phyloP scores from a whole-genome alignment of 2,888 invertebrate species.

The Trachelus troglodyta region DNA sequence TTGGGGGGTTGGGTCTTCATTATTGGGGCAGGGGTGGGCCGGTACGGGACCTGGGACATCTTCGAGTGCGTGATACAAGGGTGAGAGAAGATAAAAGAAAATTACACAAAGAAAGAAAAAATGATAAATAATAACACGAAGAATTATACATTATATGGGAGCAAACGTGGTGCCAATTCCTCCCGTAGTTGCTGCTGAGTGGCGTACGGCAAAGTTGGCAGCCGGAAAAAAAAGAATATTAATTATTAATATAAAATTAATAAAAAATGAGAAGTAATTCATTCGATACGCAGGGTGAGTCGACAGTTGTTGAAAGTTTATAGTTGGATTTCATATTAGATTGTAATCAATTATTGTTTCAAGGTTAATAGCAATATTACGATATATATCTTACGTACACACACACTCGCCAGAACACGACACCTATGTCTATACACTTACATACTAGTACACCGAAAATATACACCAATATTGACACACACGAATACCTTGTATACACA shows the following conservation, averaged over 20 bases:
- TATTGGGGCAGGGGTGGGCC: background rate
- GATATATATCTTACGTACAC: background rate
- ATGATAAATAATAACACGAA: constrained; percentile 13
- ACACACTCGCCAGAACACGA: background rate
- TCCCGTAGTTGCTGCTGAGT: constrained; percentile 57
- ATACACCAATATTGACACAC: background rate
- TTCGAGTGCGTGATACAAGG: background rate
- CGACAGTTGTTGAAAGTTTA: constrained; percentile 59
- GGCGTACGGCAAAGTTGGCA: constrained; percentile 34
- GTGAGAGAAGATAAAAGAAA: background rate
- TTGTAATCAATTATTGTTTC: constrained; percentile 29
- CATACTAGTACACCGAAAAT: background rate
- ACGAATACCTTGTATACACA: background rate
- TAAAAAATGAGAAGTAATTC: constrained; percentile 37
- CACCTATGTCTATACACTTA: background rate
- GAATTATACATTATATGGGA: constrained; percentile 44
- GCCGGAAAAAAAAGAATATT: constrained; percentile 37
- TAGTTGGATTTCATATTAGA: constrained; percentile 63
- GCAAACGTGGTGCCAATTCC: constrained; percentile 66
- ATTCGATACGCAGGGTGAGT: constrained; percentile 53
- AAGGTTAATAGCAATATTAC: constrained; percentile 41
- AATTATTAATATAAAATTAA: constrained; percentile 31
- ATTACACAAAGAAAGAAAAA: constrained; percentile 10
- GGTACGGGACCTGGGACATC: background rate
- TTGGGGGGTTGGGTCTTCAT: background rate